phyloP scores from a whole-genome alignment of 2,888 invertebrate genomes.

The Ptychoptera albimana region DNA sequence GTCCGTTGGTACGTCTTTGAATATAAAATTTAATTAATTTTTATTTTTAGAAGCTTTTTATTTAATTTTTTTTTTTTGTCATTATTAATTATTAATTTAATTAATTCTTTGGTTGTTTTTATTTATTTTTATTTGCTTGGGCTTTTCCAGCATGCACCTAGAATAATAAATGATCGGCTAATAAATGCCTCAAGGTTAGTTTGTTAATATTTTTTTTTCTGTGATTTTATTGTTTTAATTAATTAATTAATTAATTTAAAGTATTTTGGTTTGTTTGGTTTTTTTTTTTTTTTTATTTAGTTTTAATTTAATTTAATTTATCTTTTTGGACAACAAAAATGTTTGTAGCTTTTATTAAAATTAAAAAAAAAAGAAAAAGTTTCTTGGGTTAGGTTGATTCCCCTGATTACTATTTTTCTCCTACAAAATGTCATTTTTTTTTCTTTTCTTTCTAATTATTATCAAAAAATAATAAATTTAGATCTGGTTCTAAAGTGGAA shows the following conservation, averaged over 20 bases:
- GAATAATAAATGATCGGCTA: constrained; percentile 24
- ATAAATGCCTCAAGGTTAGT: constrained; percentile 27
- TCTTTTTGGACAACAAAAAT: too few species aligned
- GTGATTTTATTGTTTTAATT: too few species aligned
- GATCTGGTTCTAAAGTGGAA: constrained; percentile 51
- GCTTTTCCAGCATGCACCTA: constrained; percentile 32
- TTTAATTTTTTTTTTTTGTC: constrained; percentile 8
- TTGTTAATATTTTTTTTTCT: constrained; percentile 4
- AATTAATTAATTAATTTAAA: too few species aligned
- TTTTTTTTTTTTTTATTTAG: too few species aligned
- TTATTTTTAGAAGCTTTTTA: constrained; percentile 2
- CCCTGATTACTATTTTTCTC: too few species aligned
- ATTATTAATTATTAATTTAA: constrained; percentile 8
- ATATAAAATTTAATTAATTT: background rate
- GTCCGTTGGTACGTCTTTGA: too few species aligned
- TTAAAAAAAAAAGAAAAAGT: too few species aligned
- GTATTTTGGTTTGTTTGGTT: too few species aligned
- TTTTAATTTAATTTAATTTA: too few species aligned
- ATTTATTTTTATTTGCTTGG: constrained; percentile 13
- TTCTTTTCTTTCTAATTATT: background rate
- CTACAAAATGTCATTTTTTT: background rate
- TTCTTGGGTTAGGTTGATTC: too few species aligned
- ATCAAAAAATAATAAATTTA: constrained; percentile 14
- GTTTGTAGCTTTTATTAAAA: too few species aligned
- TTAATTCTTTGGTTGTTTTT: constrained; percentile 8